Evolutionary conservation across 2,888 invertebrate species (phyloP), one percentile per base, ranked within the genome.

Genomic region (Hyles lineata): DNA sequence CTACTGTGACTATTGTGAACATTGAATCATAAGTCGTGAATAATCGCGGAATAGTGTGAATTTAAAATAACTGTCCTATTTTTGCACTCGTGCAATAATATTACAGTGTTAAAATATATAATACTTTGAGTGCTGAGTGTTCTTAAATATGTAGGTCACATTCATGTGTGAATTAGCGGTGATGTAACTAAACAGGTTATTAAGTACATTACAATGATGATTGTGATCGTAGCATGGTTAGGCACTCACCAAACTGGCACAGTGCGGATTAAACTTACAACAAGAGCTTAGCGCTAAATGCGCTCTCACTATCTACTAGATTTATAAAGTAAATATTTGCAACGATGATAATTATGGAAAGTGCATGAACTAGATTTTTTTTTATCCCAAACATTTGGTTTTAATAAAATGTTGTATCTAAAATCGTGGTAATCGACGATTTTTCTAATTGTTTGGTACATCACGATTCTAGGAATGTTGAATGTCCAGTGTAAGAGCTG

Each of bases 11-110:
- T 50, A 50, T 50, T 17, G 67, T 67, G 23, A 43, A 23, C 50
- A 50, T 50, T 67, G 67, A 67, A 67, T 67, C 67, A 67, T 67
- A 67, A 23, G 55, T 55, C 19, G 67, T 67, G 67, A 67, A 67
- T 67, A 67, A 67, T 67, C 67, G 50, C 50, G 67, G 50, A 43
- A 78, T 77, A 79, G 74, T 77, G 71, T 71, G 75, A 74, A 75
- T 76, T 76, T 73, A 74, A 77, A 77, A 74, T 72, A 71, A 70
- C 72, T 75, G 70, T 70, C 23, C 43, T 67, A 50, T 67, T 25
- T 23, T 21, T 50, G 50, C 21, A 50, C 43, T 67, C 15, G 17
- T 50, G 43, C 23, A 67, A 67, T 35, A 63, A 63, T 35, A 35
- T 35, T 63, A 1, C n/a, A 21, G 63, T 63, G 35, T 43, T 63